Base-by-base conservation (phyloP, 2,797 vertebrate species). In the Xenopus petersii region DNA sequence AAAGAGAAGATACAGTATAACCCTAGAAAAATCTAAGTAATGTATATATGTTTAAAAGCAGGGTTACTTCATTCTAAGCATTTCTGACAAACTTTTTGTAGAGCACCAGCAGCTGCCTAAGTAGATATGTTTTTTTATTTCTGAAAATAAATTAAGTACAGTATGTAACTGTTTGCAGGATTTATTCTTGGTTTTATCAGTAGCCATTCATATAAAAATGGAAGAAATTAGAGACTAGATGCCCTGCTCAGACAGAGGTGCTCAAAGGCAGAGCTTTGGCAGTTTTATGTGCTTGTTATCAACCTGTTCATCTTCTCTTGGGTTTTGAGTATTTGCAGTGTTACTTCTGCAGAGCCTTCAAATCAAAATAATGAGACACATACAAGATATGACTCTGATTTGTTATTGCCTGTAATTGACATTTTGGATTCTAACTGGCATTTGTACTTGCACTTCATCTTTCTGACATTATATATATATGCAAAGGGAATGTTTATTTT, bases 301-400 rank as follows among this genome's bases (percentile, higher is more conserved):
- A 67, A 64, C 46, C 30, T 63, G 66, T 73, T 85, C 65, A 77
- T 83, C 75, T 80, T 81, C 80, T 82, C 72, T 36, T 77, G 54
- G 63, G 74, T 67, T 84, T 85, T 88, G 71, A 84, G 72, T 51
- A 80, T 81, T 80, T 59, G 75, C 66, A 81, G 62, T 69, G 79
- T 74, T 81, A 75, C 75, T 75, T 33, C 21, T 71, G 63, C 0
- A 0, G 36, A 15, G 42, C 67, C 71, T 71, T 88, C 77, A 74
- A 80, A 85, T 84, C 80, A 84, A 83, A 83, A 70, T 73, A 82
- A 84, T 67, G 81, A 84, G 74, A 82, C 71, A 75, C 17, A 73
- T 73, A 69, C 10, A 77, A 67, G 42, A 36, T 64, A 64, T 72
- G 30, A 67, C 30, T 70, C 74, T 75, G 8, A 10, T 65, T 67